Base-by-base conservation (phyloP, 2,797 vertebrate genomes). In the Pygocentrus nattereri region DNA sequence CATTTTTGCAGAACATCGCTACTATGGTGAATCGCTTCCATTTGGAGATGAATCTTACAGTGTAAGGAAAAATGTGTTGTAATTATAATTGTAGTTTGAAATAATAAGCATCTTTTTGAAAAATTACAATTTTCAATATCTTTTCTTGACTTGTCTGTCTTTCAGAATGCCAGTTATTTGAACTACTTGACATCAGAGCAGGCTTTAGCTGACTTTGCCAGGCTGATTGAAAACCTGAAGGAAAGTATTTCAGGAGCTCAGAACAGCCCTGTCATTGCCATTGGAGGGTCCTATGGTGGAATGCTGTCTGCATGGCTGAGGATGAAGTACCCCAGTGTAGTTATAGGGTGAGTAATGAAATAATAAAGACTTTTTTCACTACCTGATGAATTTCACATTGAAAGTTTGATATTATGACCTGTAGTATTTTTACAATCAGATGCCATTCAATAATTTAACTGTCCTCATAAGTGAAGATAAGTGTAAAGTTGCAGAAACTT, bases 271-370 rank as follows among this genome's bases (percentile, higher is more conserved):
- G 96, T 97, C 77, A 96, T 99, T 49, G 96, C 97, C 21, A 30
- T 99, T 0, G 97, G 98, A 49, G 97, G 98, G 0, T 99, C 98
- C 8, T 99, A 99, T 0, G 97, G 98, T 41, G 98, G 98, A 77
- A 97, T 99, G 98, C 95, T 99, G 30, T 91, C 98, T 0, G 97
- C 97, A 72, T 99, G 98, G 98, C 92, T 99, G 87, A 94, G 98
- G 89, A 99, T 99, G 97, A 99, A 99, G 85, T 99, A 98, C 85
- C 98, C 98, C 59, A 94, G 96, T 56, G 4, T 95, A 72, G 96
- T 98, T 49, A 91, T 91, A 81, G 98, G 98, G 98, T 99, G 90
- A 97, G 94, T 58, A 27, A 49, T 58, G n/a, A 67, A 67, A 18
- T 0, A 65, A 27, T 52, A 10, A 10, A 41, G 8, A 7, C 8